These are phyloP conservation scores for Spilarctia lutea DNA, from an alignment of 2,888 invertebrate species.

Conservation along the genomic window DNA sequence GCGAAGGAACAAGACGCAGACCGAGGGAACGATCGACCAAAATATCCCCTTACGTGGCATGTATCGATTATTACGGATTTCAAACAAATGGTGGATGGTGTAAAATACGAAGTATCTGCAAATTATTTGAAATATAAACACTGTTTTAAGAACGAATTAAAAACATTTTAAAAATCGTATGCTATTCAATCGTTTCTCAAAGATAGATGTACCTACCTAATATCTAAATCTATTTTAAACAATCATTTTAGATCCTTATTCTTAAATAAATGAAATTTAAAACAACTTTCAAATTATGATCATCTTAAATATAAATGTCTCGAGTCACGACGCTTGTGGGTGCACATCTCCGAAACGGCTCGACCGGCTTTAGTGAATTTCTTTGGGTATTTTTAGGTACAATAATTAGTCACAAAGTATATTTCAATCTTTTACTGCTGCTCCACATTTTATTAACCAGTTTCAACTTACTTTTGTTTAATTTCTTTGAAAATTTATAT, in stretches of 20 bases:
- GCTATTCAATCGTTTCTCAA: not conserved
- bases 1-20: constrained; percentile 82
- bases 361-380: too few relatives aligned
- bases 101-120: not conserved
- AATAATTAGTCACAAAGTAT: too few relatives aligned
- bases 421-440: too few relatives aligned
- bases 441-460: too few relatives aligned
- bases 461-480: too few relatives aligned
- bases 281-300: not conserved
- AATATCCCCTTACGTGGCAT: constrained; percentile 78
- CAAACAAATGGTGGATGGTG: constrained; percentile 40
- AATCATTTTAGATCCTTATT: not conserved
- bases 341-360: too few relatives aligned
- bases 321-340: not conserved
- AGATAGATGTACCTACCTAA: not conserved
- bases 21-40: constrained; percentile 74
- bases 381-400: too few relatives aligned
- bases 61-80: constrained; percentile 63
- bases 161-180: not conserved
- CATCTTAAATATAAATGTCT: too few relatives aligned
- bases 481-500: too few relatives aligned
- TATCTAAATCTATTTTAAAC: not conserved
- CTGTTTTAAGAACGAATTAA: not conserved
- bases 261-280: not conserved
- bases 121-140: not conserved